Conservation (phyloP, 1,140 invertebrate genomes). For the Frieseomelitta varia region DNA sequence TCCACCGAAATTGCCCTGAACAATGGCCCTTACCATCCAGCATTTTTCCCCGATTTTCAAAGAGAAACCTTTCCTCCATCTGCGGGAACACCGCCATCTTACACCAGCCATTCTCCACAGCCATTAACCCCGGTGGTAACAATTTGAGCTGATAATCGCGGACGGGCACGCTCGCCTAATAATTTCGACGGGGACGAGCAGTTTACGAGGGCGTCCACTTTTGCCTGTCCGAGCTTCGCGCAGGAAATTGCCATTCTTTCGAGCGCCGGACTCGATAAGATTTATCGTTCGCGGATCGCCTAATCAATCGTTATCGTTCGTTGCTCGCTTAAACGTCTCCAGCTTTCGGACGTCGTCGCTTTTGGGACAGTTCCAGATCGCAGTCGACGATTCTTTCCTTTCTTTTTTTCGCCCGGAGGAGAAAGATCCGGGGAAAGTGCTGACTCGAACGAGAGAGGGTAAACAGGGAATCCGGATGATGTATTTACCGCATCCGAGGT, state of each 20-base stretch:
- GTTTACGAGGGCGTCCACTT: background rate
- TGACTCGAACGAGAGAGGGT: conserved; percentile 10
- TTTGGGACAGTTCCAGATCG: conserved; percentile 14
- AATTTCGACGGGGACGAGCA: background rate
- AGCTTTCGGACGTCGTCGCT: background rate
- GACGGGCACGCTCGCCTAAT: background rate
- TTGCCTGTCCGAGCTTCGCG: background rate
- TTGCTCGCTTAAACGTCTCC: background rate
- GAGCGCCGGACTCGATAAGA: background rate
- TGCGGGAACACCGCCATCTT: background rate
- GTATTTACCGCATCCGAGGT: background rate
- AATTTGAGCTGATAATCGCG: conserved; percentile 34
- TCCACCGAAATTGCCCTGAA: conserved; percentile 47
- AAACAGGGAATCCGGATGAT: background rate
- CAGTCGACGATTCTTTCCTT: background rate
- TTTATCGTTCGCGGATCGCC: background rate
- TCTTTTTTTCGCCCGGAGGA: background rate
- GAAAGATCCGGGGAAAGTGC: conserved; percentile 13
- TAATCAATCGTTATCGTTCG: conserved; percentile 24
- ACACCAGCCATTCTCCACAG: background rate
- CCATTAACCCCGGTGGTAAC: background rate
- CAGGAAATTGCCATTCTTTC: conserved; percentile 10
- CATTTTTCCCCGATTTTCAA: background rate
- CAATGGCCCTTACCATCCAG: background rate
- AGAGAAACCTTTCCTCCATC: no score